A percentile compares a stretch with the other conserved stretches of the same genome.
Conservation (phyloP, 1,140 invertebrate species). For the Pomacea maculata region DNA sequence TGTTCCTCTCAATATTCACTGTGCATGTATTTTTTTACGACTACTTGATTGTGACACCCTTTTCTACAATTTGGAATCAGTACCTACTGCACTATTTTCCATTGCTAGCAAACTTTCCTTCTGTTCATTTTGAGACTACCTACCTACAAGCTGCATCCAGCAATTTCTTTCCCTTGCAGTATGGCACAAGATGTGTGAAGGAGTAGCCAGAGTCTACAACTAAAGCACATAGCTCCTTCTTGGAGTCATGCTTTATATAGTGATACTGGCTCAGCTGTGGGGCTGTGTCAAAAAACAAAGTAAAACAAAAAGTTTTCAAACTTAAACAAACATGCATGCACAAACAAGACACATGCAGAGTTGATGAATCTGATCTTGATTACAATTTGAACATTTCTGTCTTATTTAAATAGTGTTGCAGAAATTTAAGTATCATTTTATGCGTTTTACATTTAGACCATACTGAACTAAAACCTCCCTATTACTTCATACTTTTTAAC, state of each 20-base stretch:
- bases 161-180: slow-evolving; percentile 87
- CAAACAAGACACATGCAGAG: background rate
- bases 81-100: too few species aligned
- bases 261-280: slow-evolving; percentile 69
- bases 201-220: slow-evolving; percentile 95
- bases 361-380: background rate
- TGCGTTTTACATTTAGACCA: too few species aligned
- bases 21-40: too few species aligned
- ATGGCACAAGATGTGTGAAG: slow-evolving; percentile 94
- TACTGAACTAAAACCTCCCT: too few species aligned
- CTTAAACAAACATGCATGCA: background rate
- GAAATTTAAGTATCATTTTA: too few species aligned
- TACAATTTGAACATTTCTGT: background rate
- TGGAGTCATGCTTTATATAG: slow-evolving; percentile 65
- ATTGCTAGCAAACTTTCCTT: too few species aligned
- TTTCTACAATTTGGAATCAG: too few species aligned
- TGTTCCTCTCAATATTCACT: too few species aligned
- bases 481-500: too few species aligned
- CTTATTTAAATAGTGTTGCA: too few species aligned
- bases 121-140: background rate
- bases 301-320: background rate
- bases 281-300: slow-evolving; percentile 57
- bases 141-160: slow-evolving; percentile 69
- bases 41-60: too few species aligned
- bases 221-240: slow-evolving; percentile 76